Evolutionary conservation across 2,113 vertebrate genomes (phyloP).

Genomic region (Synodontis membranacea): DNA sequence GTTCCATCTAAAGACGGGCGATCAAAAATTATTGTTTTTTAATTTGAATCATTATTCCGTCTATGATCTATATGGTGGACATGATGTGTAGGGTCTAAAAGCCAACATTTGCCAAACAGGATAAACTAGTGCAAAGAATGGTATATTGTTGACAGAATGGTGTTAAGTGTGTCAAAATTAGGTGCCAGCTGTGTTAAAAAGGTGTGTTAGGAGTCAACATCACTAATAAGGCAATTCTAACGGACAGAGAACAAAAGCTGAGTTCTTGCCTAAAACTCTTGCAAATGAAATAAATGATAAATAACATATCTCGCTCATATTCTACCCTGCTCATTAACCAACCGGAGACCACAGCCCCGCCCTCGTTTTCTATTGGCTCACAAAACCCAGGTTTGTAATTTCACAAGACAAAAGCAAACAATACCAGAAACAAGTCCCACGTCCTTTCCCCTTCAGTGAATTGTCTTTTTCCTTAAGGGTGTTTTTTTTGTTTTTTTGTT

Average conservation of each 20-base stretch:
- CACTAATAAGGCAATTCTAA: neutral
- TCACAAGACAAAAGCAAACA: neutral
- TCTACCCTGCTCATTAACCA: neutral
- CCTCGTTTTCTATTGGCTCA: neutral
- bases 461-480: neutral
- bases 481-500: neutral
- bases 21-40: too few species aligned
- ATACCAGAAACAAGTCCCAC: neutral
- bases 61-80: too few species aligned
- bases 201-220: neutral
- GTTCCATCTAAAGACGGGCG: slow-evolving; percentile 34
- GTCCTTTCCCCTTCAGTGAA: neutral
- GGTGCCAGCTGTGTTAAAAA: neutral
- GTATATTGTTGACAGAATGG: neutral
- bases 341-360: neutral
- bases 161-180: neutral
- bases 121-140: neutral
- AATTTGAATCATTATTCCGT: too few species aligned
- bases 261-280: neutral
- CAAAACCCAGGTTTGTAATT: neutral
- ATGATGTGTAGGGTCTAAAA: neutral
- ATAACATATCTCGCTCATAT: neutral
- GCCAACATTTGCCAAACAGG: neutral
- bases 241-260: neutral
- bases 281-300: neutral